Evolutionary conservation across 2,113 vertebrate genomes (phyloP), one percentile per base, ranked within the genome.

Genomic region (Piaya cayana): DNA sequence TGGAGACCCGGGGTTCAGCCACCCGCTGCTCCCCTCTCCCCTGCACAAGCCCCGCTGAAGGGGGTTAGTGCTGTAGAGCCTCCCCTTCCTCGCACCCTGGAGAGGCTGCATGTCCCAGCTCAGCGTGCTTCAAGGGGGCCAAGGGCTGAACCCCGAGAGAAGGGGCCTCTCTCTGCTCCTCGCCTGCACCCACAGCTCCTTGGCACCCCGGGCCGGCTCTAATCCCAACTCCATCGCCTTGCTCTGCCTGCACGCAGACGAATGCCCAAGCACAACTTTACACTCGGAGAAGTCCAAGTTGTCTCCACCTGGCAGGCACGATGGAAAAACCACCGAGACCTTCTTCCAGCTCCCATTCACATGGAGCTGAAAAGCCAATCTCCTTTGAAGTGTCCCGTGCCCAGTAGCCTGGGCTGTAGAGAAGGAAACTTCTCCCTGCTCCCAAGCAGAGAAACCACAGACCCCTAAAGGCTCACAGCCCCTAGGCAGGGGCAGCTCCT

Each of bases 241-340:
- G 0, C 64, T 85, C 91, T 91, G 90, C 95, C 94, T 91, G 93
- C 82, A 82, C 11, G 15, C 90, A 93, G 87, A 75, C 43, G 63
- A 68, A 74, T 95, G 93, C 94, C 96, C 96, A 90, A 96, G 79
- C 69, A 75, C 88, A 97, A 78, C 79, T 94, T 94, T 56, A 89
- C 87, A 80, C 93, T 96, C 85, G 59, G 70, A 55, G 74, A 92
- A 88, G 72, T 92, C 82, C 93, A 88, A 94, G 76, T 90, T 90
- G 90, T 94, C 93, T 94, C 94, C 92, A 93, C 96, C 94, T 96
- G 95, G 96, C 96, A 96, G 92, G 82, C 85, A 77, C 26, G 8
- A 95, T 81, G 95, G 96, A 94, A 96, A 96, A 96, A 95, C 83
- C 92, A 92, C 94, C 60, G 50, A 95, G 94, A 96, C 64, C 90